These are phyloP conservation scores for Psammodynastes pulverulentus DNA, from an alignment of 2,113 vertebrate genomes.

Conservation along the genomic window DNA sequence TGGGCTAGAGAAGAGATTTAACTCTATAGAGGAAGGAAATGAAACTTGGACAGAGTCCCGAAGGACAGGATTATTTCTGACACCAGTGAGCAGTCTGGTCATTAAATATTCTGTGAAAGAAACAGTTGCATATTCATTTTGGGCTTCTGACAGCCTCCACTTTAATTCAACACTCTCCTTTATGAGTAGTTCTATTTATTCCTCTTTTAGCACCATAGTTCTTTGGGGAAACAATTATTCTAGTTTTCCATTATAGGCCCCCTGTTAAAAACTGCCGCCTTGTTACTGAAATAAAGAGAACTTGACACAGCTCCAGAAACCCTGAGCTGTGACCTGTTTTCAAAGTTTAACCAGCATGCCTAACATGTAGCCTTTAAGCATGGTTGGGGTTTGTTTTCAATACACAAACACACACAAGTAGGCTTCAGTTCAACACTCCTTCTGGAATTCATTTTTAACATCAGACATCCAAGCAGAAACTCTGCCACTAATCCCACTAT, in stretches of 20 bases:
- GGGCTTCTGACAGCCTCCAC: background rate
- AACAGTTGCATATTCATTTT: background rate
- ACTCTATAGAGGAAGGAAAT: background rate
- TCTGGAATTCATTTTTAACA: background rate
- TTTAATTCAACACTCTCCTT: background rate
- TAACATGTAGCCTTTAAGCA: background rate
- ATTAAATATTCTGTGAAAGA: background rate
- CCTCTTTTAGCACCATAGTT: background rate
- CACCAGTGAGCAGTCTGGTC: background rate
- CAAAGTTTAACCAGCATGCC: background rate
- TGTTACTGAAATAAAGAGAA: background rate
- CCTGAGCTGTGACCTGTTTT: background rate
- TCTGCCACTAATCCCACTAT: background rate
- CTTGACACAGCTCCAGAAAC: background rate
- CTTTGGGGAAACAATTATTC: background rate
- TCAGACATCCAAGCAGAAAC: background rate
- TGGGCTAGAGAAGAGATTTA: background rate
- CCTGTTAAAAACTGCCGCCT: background rate
- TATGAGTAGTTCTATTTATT: background rate
- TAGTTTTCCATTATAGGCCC: background rate
- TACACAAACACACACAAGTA: background rate
- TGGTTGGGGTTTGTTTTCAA: background rate
- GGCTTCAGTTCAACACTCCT: background rate
- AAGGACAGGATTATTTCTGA: background rate
- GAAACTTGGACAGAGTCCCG: background rate